Evolutionary conservation across 1,140 invertebrate genomes (phyloP).

Genomic region (Diabrotica virgifera): DNA sequence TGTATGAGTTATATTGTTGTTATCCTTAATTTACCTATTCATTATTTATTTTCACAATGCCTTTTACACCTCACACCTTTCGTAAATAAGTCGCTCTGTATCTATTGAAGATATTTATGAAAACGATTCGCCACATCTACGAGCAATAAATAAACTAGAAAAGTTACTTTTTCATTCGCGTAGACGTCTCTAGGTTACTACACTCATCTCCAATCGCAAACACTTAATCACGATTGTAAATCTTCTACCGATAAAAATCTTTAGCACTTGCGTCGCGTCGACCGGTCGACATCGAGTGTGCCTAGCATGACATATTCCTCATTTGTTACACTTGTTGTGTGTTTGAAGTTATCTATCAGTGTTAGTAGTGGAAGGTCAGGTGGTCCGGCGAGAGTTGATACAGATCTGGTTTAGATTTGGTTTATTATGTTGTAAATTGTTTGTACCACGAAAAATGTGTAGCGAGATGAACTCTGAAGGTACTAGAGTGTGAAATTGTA

Average conservation of each 20-base stretch:
- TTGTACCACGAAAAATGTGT: neutral
- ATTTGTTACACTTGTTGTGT: neutral
- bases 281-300: conserved; percentile 1
- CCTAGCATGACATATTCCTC: neutral
- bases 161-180: neutral
- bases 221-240: neutral
- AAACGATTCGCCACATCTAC: neutral
- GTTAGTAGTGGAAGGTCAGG: conserved; percentile 1
- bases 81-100: neutral
- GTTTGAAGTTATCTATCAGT: neutral
- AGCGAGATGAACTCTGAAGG: neutral
- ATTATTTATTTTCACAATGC: too few species aligned
- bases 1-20: too few species aligned
- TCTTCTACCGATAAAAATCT: neutral
- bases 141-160: conserved; percentile 3
- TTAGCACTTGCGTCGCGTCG: neutral
- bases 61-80: too few species aligned
- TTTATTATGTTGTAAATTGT: neutral
- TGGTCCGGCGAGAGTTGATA: neutral
- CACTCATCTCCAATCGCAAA: neutral
- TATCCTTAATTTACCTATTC: too few species aligned
- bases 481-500: neutral
- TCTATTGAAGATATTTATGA: neutral
- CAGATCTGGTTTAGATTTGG: neutral
- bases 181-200: neutral